Evolutionary conservation across 2,113 vertebrate species (phyloP), one percentile per base, ranked within the genome.

Genomic region (Platysteira castanea): DNA sequence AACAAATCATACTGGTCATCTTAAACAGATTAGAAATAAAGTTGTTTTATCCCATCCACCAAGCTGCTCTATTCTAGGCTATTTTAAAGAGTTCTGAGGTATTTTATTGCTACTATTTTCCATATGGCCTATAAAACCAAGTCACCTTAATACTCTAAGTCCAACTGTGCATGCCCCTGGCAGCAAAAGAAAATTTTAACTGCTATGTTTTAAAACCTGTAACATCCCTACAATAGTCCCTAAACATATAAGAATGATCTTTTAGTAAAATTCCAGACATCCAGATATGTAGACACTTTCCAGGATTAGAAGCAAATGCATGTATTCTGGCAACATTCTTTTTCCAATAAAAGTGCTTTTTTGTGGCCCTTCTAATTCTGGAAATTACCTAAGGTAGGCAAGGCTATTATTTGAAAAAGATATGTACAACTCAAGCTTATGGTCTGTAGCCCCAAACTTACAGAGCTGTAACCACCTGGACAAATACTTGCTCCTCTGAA

Each of bases 21-120:
- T 90, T 20, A 54, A 87, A 91, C 13, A 79, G 52, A 87, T 78
- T 0, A 79, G 21, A 87, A 87, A 41, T 56, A 75, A 21, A 44
- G 18, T 89, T 70, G 90, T 86, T 87, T 89, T 54, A 86, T 27
- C 37, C 13, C 11, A 69, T 60, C 31, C 11, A 77, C 42, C 10
- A 74, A 10, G 17, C 44, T 63, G 52, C 44, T 93, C 52, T 84
- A 93, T 94, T 94, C 90, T 74, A 95, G 71, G 87, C 19, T 77
- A 42, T 59, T 96, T 95, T 86, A 77, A 82, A 77, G 56, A 94
- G 50, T 80, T 90, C 64, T 80, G 52, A 90, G 56, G 39, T 75
- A 70, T 93, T 96, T 93, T 89, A 96, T 68, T 64, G 52, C 76
- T 74, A 44, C 76, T 88, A 27, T 91, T 96, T 96, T 93, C 79